Conservation (phyloP, 1,140 invertebrate species). For the Drosophila micromelanica region DNA sequence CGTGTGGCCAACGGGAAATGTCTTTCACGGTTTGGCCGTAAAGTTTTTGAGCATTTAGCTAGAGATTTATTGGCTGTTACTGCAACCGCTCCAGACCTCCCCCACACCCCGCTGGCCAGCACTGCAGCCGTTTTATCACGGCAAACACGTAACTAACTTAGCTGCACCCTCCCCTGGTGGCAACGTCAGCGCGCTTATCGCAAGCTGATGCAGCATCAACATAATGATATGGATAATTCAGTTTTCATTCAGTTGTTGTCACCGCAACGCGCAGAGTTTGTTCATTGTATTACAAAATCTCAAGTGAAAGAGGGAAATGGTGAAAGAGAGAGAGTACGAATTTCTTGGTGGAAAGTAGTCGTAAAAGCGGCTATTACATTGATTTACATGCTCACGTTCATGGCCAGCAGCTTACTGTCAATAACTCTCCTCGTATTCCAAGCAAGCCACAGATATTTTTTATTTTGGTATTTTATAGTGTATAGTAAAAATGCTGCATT, state of each 20-base stretch:
- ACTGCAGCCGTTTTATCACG: constrained; percentile 45
- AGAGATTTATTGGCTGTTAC: constrained; percentile 65
- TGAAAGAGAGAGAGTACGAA: background rate
- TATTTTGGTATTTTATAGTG: constrained; percentile 46
- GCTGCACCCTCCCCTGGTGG: background rate
- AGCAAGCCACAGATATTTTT: constrained; percentile 7
- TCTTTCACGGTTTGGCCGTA: constrained; percentile 54
- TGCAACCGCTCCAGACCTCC: constrained; percentile 24
- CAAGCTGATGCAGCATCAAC: constrained; percentile 30
- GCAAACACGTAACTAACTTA: constrained; percentile 54
- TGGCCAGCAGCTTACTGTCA: constrained; percentile 44
- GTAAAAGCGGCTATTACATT: constrained; percentile 62
- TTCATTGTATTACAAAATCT: constrained; percentile 56
- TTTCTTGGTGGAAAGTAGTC: constrained; percentile 6
- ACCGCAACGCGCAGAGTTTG: constrained; percentile 38
- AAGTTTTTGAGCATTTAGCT: constrained; percentile 62
- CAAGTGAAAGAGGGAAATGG: background rate
- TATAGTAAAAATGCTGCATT: constrained; percentile 54
- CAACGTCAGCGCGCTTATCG: background rate
- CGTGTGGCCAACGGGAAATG: constrained; percentile 45
- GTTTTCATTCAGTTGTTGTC: constrained; percentile 55
- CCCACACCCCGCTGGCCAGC: background rate
- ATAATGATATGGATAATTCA: constrained; percentile 53
- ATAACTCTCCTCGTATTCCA: constrained; percentile 15
- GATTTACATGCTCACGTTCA: constrained; percentile 60